These are phyloP conservation scores for Sisyra nigra DNA, from an alignment of 2,888 invertebrate genomes.

Conservation along the genomic window DNA sequence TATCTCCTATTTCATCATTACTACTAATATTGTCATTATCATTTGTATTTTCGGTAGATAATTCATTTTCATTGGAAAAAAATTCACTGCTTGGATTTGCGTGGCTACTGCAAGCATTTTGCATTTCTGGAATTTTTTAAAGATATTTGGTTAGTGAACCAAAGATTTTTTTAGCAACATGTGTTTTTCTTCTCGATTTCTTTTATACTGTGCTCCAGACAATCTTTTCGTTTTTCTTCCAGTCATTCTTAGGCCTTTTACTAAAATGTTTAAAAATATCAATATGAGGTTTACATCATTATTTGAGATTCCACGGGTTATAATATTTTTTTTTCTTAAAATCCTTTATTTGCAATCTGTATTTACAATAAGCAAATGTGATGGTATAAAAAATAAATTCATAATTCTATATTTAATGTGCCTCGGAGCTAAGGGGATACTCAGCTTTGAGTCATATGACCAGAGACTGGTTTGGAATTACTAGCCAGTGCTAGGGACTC, in stretches of 20 bases:
- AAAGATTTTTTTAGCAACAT: conserved; percentile 1
- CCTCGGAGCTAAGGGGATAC: too few relatives aligned
- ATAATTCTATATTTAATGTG: too few relatives aligned
- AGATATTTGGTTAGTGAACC: not conserved
- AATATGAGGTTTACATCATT: too few relatives aligned
- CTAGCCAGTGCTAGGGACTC: too few relatives aligned
- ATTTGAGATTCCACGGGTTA: too few relatives aligned
- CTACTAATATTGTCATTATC: not conserved
- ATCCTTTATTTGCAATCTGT: too few relatives aligned
- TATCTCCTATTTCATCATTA: not conserved
- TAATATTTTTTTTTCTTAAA: too few relatives aligned
- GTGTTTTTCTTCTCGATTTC: not conserved
- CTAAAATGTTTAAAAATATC: too few relatives aligned
- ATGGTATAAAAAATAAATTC: too few relatives aligned
- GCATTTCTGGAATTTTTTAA: not conserved
- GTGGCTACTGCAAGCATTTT: not conserved
- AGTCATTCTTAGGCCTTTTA: not conserved
- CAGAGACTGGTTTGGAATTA: too few relatives aligned
- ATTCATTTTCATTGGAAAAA: not conserved
- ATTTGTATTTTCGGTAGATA: not conserved
- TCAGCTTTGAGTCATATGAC: too few relatives aligned
- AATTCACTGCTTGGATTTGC: not conserved
- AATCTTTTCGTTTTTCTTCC: conserved; percentile 1
- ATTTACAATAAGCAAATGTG: too few relatives aligned
- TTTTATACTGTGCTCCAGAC: not conserved